Conservation (phyloP, 2,888 invertebrate genomes). For the Euplexia lucipara region DNA sequence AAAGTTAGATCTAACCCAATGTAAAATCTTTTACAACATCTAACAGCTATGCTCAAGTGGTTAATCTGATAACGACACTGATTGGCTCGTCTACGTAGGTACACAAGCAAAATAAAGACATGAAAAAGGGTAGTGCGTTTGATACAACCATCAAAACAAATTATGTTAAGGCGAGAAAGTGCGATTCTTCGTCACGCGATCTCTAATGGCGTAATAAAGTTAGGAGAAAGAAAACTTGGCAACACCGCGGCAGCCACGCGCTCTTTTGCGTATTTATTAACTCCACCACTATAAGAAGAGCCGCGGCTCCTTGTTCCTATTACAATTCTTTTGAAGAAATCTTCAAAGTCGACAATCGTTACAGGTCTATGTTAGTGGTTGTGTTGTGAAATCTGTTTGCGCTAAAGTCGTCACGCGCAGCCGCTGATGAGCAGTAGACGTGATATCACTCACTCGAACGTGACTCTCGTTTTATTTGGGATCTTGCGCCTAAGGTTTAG, state of each 20-base stretch:
- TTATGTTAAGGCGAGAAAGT: conserved; percentile 82
- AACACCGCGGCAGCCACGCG: conserved; percentile 72
- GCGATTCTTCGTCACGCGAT: conserved; percentile 86
- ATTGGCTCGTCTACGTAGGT: conserved; percentile 56
- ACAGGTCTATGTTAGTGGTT: conserved; percentile 78
- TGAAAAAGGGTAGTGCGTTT: conserved; percentile 76
- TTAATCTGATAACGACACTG: conserved; percentile 25
- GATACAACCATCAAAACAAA: conserved; percentile 83
- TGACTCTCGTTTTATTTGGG: conserved; percentile 86
- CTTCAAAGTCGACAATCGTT: conserved; percentile 61
- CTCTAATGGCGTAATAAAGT: conserved; percentile 90
- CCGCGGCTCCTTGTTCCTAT: conserved; percentile 68
- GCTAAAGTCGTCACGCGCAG: conserved; percentile 90
- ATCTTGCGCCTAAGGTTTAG: conserved; percentile 79
- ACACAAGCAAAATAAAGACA: conserved; percentile 59
- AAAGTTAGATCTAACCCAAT: background rate
- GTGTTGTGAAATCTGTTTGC: conserved; percentile 89
- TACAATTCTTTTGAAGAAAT: conserved; percentile 67
- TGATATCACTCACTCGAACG: conserved; percentile 90
- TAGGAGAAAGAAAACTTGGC: conserved; percentile 87
- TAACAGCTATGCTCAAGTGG: background rate
- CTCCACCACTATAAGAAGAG: conserved; percentile 78
- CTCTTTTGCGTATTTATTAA: conserved; percentile 89
- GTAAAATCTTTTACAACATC: background rate
- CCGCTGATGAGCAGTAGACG: conserved; percentile 90